These are phyloP conservation scores for Drosophila melanica DNA, from an alignment of 1,140 invertebrate genomes.

Conservation along the genomic window DNA sequence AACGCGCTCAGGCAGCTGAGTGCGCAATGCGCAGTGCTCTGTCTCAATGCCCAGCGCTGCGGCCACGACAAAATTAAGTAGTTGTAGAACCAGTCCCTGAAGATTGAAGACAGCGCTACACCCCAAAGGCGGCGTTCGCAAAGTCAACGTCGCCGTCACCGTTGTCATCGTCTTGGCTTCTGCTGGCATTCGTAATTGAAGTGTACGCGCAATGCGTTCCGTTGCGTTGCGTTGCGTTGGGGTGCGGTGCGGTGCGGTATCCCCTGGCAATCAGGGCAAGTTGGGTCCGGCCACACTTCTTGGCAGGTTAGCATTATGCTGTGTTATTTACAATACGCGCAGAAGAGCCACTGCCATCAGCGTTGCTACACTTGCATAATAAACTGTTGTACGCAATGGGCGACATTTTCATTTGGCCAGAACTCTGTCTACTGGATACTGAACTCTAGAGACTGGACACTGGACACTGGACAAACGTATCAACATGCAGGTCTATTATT, in stretches of 20 bases:
- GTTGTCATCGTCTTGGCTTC: slow-evolving; percentile 14
- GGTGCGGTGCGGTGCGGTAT: slow-evolving; percentile 12
- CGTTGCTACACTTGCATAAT: slow-evolving; percentile 54
- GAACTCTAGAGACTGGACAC: slow-evolving; percentile 1
- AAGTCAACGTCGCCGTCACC: slow-evolving; percentile 24
- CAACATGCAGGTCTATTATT: slow-evolving; percentile 65
- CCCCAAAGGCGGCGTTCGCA: slow-evolving; percentile 37
- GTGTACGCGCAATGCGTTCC: slow-evolving; percentile 59
- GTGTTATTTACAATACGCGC: slow-evolving; percentile 76
- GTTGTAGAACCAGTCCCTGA: slow-evolving; percentile 72
- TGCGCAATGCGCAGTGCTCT: slow-evolving; percentile 14
- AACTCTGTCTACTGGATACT: too few species aligned
- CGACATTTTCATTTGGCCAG: slow-evolving; percentile 76
- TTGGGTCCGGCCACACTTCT: slow-evolving; percentile 51
- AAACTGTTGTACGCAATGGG: slow-evolving; percentile 68
- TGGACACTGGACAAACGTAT: slow-evolving; percentile 11
- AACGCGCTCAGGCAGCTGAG: slow-evolving; percentile 35
- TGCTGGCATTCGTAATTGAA: slow-evolving; percentile 66
- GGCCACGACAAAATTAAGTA: slow-evolving; percentile 71
- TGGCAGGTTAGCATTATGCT: slow-evolving; percentile 55
- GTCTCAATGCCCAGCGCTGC: slow-evolving; percentile 9
- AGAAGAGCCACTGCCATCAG: slow-evolving; percentile 6
- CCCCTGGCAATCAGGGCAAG: slow-evolving; percentile 50
- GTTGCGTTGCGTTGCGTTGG: neutral
- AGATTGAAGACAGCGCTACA: slow-evolving; percentile 54